Evolutionary conservation across 2,797 vertebrate species (phyloP).

Genomic region (Pseudochirops corinnae): DNA sequence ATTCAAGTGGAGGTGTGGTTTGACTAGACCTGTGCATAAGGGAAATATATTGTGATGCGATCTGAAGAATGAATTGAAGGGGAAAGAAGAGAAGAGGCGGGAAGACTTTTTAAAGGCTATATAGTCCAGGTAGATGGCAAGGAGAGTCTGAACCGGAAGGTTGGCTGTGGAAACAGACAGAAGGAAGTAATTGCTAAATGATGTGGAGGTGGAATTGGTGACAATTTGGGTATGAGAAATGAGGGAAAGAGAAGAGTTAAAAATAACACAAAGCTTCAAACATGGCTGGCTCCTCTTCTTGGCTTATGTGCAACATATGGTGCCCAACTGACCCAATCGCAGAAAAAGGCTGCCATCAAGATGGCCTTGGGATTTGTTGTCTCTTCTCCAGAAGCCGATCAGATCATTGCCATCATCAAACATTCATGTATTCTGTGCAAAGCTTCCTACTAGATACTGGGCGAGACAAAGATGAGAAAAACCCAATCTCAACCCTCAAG

Average conservation of each 20-base stretch:
- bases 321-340: neutral
- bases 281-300: neutral
- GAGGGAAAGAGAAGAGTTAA: neutral
- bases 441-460: neutral
- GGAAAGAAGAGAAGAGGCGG: neutral
- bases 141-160: neutral
- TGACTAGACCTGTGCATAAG: neutral
- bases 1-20: neutral
- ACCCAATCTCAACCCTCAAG: neutral
- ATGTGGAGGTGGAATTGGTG: neutral
- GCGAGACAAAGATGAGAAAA: neutral
- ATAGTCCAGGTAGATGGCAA: neutral
- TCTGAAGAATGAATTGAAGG: neutral
- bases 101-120: neutral
- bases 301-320: neutral
- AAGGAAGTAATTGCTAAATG: neutral
- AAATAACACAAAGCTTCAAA: neutral
- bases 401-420: neutral
- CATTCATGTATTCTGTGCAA: neutral
- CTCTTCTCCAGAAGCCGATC: neutral
- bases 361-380: accelerated
- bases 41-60: neutral
- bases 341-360: neutral
- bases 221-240: neutral
- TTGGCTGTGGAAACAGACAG: neutral